A percentile compares a stretch with the other conserved stretches of the same genome.
Evolutionary conservation across 2,888 invertebrate species (phyloP).

Genomic region (Cylindroiulus punctatus): DNA sequence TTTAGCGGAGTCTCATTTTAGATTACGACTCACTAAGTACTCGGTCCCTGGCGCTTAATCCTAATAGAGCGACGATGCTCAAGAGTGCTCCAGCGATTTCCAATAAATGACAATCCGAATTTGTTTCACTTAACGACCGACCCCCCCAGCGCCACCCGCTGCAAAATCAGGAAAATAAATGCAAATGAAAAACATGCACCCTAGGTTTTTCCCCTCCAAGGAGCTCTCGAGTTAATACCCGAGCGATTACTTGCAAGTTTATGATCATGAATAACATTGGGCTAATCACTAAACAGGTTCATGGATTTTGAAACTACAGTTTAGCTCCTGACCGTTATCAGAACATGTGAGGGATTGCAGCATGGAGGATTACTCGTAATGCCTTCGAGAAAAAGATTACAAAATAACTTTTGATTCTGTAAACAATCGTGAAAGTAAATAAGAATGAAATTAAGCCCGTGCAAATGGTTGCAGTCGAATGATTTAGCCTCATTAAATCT

Average conservation of each 20-base stretch:
- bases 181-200: neutral
- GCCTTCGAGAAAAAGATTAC: no score
- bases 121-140: neutral
- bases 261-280: neutral
- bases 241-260: neutral
- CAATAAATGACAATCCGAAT: conserved; percentile 18
- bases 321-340: no score
- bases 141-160: neutral
- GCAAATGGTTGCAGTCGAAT: no score
- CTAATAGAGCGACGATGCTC: neutral
- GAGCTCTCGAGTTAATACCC: neutral
- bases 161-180: neutral
- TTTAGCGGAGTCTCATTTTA: no score
- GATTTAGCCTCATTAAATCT: no score
- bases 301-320: neutral
- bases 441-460: no score
- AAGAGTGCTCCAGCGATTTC: neutral
- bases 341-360: no score
- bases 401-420: no score
- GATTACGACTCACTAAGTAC: neutral
- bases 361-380: no score
- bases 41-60: neutral
- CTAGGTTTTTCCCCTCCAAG: neutral
- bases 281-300: neutral
- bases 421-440: no score